Conservation (phyloP, 2,797 vertebrate genomes). For the Prunella strophiata region DNA sequence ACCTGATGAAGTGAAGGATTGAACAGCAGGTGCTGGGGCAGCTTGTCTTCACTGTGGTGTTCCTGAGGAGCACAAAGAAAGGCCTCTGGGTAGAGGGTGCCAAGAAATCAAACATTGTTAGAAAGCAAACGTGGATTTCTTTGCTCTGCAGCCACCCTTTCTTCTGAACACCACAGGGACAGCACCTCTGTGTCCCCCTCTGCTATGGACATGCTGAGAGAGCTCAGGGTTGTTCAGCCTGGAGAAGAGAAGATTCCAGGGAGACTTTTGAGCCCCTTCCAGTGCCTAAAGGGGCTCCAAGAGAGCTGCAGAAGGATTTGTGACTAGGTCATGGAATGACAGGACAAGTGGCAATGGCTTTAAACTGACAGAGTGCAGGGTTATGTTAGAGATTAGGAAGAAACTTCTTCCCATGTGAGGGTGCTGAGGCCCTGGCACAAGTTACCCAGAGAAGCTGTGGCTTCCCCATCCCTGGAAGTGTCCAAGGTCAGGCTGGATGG, state of each 20-base stretch:
- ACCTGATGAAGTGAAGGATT: not conserved
- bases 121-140: not conserved
- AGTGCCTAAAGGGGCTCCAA: not conserved
- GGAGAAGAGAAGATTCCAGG: not conserved
- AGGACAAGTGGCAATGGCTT: not conserved
- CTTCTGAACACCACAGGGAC: not conserved
- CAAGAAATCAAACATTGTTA: not conserved
- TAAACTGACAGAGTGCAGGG: not conserved
- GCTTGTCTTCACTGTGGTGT: not conserved
- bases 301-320: not conserved
- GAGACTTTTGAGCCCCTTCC: not conserved
- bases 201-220: not conserved
- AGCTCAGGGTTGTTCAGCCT: not conserved
- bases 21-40: conserved; percentile 47
- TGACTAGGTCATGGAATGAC: not conserved
- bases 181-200: rapidly evolving
- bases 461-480: not conserved
- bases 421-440: not conserved
- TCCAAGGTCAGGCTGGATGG: not conserved
- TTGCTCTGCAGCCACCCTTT: not conserved
- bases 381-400: not conserved
- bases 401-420: not conserved
- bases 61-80: conserved; percentile 18
- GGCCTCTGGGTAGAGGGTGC: not conserved
- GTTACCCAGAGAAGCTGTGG: not conserved